These are phyloP conservation scores for Petaurus breviceps DNA, from an alignment of 2,113 vertebrate species.

Conservation along the genomic window DNA sequence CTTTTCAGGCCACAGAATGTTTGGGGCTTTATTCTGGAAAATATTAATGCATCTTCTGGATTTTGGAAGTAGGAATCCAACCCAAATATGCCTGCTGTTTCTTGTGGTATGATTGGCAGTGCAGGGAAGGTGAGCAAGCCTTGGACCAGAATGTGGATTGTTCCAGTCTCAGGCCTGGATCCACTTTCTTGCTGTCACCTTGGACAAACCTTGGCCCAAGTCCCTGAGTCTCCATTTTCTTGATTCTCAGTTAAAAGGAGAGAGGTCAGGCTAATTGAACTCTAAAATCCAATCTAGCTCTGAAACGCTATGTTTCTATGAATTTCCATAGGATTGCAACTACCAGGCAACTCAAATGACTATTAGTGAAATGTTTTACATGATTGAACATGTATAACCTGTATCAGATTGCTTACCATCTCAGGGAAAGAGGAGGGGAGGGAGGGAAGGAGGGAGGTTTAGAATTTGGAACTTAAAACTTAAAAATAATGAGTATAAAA, in stretches of 20 bases:
- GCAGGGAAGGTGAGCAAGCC: not conserved
- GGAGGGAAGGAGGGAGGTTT: not conserved
- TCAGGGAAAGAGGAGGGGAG: not conserved
- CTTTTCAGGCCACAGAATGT: not conserved
- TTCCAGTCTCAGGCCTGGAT: not conserved
- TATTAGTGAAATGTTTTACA: not conserved
- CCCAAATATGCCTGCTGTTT: conserved; percentile 23
- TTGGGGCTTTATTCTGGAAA: conserved; percentile 27
- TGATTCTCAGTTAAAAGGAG: not conserved
- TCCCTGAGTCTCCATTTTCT: not conserved
- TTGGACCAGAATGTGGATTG: not conserved
- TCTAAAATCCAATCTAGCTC: not conserved
- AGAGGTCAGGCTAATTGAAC: not conserved
- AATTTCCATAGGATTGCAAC: not conserved
- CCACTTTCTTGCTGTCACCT: not conserved
- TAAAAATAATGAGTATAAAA: no score
- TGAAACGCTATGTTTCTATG: not conserved
- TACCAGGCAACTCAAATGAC: not conserved
- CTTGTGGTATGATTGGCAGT: not conserved
- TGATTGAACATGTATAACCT: not conserved
- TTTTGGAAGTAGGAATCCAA: conserved; percentile 39
- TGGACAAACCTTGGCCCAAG: not conserved
- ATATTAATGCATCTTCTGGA: conserved; percentile 41
- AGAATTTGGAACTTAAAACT: not conserved
- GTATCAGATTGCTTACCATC: not conserved